phyloP scores from a whole-genome alignment of 2,113 vertebrate genomes.

The Sceloporus tristichus region DNA sequence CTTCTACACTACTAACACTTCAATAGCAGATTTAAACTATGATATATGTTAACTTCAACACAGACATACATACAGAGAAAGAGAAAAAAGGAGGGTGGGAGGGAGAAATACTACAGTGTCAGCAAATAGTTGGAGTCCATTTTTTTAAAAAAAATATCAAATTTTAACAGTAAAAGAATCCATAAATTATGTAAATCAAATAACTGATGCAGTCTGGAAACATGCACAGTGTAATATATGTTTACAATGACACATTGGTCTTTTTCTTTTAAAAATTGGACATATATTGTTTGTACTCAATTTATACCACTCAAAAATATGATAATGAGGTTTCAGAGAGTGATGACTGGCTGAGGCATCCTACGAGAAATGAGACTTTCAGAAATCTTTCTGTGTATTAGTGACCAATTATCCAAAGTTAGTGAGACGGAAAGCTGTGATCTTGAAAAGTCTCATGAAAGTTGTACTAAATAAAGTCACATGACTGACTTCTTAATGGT shows the following conservation, averaged over 20 bases:
- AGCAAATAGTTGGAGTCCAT: neutral
- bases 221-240: neutral
- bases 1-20: slow-evolving; percentile 48
- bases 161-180: neutral
- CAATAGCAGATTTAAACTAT: slow-evolving; percentile 42
- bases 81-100: no score
- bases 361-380: neutral
- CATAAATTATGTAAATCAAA: neutral
- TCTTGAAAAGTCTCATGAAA: neutral
- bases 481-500: neutral
- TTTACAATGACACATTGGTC: no score
- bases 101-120: neutral
- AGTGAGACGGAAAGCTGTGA: neutral
- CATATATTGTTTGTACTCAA: no score
- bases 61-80: neutral
- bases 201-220: neutral
- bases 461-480: neutral
- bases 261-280: no score
- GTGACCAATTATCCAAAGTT: neutral
- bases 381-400: neutral
- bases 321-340: neutral
- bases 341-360: neutral
- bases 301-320: neutral
- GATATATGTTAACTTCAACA: neutral
- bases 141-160: no score